A percentile compares a stretch with the other conserved stretches of the same genome.
Evolutionary conservation across 1,140 invertebrate genomes (phyloP).

Genomic region (Caligus rogercresseyi): DNA sequence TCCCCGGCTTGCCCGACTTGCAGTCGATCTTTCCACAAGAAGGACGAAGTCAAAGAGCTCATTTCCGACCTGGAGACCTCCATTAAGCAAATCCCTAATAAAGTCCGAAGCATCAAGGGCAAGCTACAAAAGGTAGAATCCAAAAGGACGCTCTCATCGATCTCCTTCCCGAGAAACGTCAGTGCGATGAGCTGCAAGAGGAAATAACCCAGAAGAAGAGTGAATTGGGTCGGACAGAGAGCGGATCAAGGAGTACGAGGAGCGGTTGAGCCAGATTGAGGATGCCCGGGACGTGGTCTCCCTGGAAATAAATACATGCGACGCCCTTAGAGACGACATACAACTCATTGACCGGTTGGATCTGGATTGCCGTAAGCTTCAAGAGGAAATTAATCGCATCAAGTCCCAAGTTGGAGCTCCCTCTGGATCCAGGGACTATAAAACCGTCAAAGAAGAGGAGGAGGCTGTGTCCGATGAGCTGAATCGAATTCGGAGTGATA

Average conservation of each 20-base stretch:
- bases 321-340: conserved; percentile 13
- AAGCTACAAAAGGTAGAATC: background rate
- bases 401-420: background rate
- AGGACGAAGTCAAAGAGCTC: conserved; percentile 8
- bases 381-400: background rate
- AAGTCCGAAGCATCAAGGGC: background rate
- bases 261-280: background rate
- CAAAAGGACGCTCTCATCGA: conserved; percentile 3
- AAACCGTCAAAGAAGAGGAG: conserved; percentile 7
- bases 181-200: background rate
- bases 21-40: background rate
- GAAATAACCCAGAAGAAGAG: background rate
- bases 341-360: background rate
- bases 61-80: background rate
- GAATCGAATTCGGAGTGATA: background rate
- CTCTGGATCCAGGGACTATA: background rate
- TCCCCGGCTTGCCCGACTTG: conserved; percentile 16
- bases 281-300: background rate
- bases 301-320: background rate
- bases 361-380: background rate
- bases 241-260: conserved; percentile 3
- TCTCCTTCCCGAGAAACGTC: background rate
- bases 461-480: background rate
- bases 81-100: conserved; percentile 12
- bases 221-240: background rate